Percentiles rank a stretch among this genome's conserved stretches.
These are phyloP conservation scores for Drosophila guanche DNA, from an alignment of 1,140 invertebrate species.

Conservation along the genomic window DNA sequence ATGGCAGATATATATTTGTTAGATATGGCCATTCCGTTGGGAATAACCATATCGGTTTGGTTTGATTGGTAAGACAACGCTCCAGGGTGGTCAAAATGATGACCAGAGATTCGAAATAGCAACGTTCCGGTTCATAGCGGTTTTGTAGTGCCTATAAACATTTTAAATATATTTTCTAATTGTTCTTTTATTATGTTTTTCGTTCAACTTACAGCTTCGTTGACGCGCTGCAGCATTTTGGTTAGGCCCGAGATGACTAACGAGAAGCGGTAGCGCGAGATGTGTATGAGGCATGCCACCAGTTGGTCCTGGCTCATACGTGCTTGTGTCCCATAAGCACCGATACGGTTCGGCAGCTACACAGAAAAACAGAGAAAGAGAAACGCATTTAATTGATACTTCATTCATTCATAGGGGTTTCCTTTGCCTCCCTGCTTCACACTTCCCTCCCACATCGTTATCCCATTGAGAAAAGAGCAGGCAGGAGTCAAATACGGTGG, in stretches of 20 bases:
- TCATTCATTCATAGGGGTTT: constrained; percentile 49
- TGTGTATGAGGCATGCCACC: constrained; percentile 97
- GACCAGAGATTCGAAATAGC: constrained; percentile 97
- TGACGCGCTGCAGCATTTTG: constrained; percentile 96
- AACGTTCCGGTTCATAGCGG: constrained; percentile 90
- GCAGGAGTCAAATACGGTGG: background rate
- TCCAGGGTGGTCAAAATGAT: constrained; percentile 98
- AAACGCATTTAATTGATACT: constrained; percentile 61
- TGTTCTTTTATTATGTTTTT: constrained; percentile 1
- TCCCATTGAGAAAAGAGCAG: constrained; percentile 28
- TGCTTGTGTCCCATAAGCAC: constrained; percentile 94
- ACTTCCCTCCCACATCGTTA: constrained; percentile 21
- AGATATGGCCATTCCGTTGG: too few species aligned
- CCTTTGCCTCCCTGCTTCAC: constrained; percentile 21
- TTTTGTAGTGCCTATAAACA: constrained; percentile 88
- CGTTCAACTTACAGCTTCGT: constrained; percentile 86
- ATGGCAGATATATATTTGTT: too few species aligned
- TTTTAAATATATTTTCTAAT: constrained; percentile 33
- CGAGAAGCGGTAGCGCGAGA: constrained; percentile 95
- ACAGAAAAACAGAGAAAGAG: constrained; percentile 8
- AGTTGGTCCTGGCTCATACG: constrained; percentile 96
- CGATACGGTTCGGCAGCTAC: constrained; percentile 96
- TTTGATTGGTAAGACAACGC: constrained; percentile 96
- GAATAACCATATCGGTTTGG: too few species aligned
- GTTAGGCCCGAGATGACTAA: constrained; percentile 97